These are phyloP conservation scores for Drusus annulatus DNA, from an alignment of 1,140 invertebrate genomes.

Conservation along the genomic window DNA sequence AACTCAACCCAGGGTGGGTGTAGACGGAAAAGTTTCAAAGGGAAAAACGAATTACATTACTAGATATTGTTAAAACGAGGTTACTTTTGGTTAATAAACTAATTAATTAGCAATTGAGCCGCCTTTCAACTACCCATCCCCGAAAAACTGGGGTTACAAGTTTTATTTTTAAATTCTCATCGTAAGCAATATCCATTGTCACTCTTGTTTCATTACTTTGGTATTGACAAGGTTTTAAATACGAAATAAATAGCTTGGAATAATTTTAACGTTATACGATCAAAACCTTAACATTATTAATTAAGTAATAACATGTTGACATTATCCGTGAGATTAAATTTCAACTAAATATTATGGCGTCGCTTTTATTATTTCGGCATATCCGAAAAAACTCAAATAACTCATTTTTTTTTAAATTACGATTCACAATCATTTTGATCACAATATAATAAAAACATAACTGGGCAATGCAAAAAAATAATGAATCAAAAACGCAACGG, in stretches of 20 bases:
- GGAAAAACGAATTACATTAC: too few species aligned
- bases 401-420: neutral
- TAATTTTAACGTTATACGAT: neutral
- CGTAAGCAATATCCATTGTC: neutral
- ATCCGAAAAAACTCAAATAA: neutral
- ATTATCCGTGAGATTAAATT: neutral
- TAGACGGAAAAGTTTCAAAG: too few species aligned
- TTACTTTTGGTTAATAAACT: too few species aligned
- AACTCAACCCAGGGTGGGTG: too few species aligned
- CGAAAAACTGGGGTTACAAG: too few species aligned
- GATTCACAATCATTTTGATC: neutral
- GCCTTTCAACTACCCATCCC: too few species aligned
- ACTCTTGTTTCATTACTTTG: neutral
- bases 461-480: conserved; percentile 21
- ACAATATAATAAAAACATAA: conserved; percentile 1
- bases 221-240: neutral
- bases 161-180: too few species aligned
- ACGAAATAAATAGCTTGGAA: neutral
- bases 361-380: neutral
- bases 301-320: neutral
- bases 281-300: neutral
- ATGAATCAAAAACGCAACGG: conserved; percentile 23
- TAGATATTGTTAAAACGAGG: too few species aligned
- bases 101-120: too few species aligned
- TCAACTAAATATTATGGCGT: neutral